A percentile compares a stretch with the other conserved stretches of the same genome.
These are phyloP conservation scores for Oenanthe melanoleuca DNA, from an alignment of 2,113 vertebrate species.

Conservation along the genomic window DNA sequence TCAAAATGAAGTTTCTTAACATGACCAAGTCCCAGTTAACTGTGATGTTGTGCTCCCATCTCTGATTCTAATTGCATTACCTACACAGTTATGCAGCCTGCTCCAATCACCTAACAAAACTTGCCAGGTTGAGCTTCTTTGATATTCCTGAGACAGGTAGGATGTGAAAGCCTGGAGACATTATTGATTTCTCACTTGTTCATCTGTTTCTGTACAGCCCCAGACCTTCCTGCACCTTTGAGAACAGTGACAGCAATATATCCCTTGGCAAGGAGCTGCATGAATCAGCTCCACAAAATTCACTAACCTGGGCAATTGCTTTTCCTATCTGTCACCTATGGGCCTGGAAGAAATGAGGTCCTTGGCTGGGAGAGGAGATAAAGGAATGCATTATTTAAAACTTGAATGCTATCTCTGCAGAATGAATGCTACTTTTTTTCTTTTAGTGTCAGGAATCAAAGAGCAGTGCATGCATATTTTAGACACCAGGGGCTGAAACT, in stretches of 20 bases:
- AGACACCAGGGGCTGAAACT: background rate
- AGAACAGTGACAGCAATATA: background rate
- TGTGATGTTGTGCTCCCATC: background rate
- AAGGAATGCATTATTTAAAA: conserved; percentile 38
- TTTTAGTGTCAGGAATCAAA: background rate
- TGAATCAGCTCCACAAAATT: background rate
- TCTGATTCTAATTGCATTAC: background rate
- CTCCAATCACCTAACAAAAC: background rate
- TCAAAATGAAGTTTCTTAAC: background rate
- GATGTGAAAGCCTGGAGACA: background rate
- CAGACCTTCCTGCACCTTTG: background rate
- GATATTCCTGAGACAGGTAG: background rate
- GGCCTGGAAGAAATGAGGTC: background rate
- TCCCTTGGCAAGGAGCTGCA: background rate
- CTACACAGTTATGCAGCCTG: background rate
- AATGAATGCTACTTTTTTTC: background rate
- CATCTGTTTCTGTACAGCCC: background rate
- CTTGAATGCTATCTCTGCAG: background rate
- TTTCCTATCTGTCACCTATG: background rate
- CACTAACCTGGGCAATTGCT: background rate
- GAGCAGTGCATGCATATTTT: conserved; percentile 12
- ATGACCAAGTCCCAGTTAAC: background rate
- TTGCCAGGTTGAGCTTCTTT: background rate
- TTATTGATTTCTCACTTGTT: background rate
- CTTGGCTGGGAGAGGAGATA: background rate